Percentiles rank a stretch among this genome's conserved stretches.
phyloP scores from a whole-genome alignment of 2,797 vertebrate genomes.

The Epinephelus malabaricus region DNA sequence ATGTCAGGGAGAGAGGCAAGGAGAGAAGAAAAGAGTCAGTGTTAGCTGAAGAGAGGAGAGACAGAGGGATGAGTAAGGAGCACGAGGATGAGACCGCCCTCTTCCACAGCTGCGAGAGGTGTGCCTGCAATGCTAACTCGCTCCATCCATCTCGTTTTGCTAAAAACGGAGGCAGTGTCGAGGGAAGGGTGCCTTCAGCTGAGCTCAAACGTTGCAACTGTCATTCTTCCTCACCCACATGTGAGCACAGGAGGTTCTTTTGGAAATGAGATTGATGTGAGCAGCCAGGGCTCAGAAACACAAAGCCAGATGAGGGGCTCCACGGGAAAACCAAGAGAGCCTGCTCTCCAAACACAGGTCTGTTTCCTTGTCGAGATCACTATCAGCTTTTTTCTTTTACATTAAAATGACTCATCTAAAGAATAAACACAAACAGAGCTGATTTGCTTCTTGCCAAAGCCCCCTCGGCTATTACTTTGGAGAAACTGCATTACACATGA shows the following conservation, averaged over 20 bases:
- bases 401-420: slow-evolving; percentile 41
- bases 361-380: slow-evolving; percentile 32
- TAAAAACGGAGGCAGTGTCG: slow-evolving; percentile 45
- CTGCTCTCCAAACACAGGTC: slow-evolving; percentile 37
- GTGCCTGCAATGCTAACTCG: slow-evolving; percentile 83
- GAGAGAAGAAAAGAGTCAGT: slow-evolving; percentile 66
- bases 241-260: slow-evolving; percentile 13
- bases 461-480: slow-evolving; percentile 64
- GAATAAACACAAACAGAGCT: slow-evolving; percentile 33
- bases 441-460: slow-evolving; percentile 37
- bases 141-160: slow-evolving; percentile 68
- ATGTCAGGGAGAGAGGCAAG: slow-evolving; percentile 9
- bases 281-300: slow-evolving; percentile 23
- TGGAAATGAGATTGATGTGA: slow-evolving; percentile 47
- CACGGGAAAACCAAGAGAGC: slow-evolving; percentile 21
- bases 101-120: slow-evolving; percentile 79
- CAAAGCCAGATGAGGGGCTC: slow-evolving; percentile 3
- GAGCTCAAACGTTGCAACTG: slow-evolving; percentile 32
- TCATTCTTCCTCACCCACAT: slow-evolving; percentile 35
- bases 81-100: slow-evolving; percentile 62
- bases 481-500: slow-evolving; percentile 62
- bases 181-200: slow-evolving; percentile 43
- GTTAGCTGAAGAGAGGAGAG: slow-evolving; percentile 51
- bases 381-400: slow-evolving; percentile 13
- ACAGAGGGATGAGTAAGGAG: slow-evolving; percentile 60